These are phyloP conservation scores for Drosophila meridiana DNA, from an alignment of 2,888 invertebrate species.

Conservation along the genomic window DNA sequence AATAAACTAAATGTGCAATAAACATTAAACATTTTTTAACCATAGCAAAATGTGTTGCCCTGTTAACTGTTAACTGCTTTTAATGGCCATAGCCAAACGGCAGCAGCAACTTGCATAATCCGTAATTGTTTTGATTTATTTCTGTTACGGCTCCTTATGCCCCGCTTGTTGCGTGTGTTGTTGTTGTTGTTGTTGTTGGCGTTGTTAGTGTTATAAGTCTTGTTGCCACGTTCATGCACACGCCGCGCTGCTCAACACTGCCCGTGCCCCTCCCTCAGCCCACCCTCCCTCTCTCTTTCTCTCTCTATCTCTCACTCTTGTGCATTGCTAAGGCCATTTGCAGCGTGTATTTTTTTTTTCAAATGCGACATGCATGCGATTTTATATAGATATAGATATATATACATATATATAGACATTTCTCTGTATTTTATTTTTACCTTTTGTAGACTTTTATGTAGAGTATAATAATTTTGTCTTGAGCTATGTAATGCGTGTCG, in stretches of 20 bases:
- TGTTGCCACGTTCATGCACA: conserved; percentile 40
- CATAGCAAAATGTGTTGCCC: conserved; percentile 52
- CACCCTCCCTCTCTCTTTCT: not conserved
- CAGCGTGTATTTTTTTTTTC: conserved; percentile 44
- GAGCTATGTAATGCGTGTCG: not conserved
- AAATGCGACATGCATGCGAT: conserved; percentile 80
- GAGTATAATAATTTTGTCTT: not conserved
- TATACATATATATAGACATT: not conserved
- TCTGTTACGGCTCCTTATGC: conserved; percentile 53
- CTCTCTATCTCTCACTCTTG: not conserved
- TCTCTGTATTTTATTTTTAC: not conserved
- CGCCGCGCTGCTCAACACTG: conserved; percentile 34
- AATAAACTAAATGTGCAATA: conserved; percentile 46
- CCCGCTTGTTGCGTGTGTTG: conserved; percentile 25
- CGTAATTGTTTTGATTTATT: conserved; percentile 77
- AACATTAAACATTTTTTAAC: conserved; percentile 31
- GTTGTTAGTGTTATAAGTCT: conserved; percentile 7
- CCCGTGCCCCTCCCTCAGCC: not conserved
- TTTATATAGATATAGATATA: conserved; percentile 36
- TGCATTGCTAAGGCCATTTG: conserved; percentile 67
- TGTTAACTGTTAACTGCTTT: conserved; percentile 52
- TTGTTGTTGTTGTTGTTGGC: conserved; percentile 7
- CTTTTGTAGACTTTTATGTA: not conserved
- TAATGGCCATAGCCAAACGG: conserved; percentile 48
- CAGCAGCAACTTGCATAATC: conserved; percentile 69